Evolutionary conservation across 2,888 invertebrate species (phyloP), one percentile per base, ranked within the genome.

Genomic region (Megalurothrips usitatus): DNA sequence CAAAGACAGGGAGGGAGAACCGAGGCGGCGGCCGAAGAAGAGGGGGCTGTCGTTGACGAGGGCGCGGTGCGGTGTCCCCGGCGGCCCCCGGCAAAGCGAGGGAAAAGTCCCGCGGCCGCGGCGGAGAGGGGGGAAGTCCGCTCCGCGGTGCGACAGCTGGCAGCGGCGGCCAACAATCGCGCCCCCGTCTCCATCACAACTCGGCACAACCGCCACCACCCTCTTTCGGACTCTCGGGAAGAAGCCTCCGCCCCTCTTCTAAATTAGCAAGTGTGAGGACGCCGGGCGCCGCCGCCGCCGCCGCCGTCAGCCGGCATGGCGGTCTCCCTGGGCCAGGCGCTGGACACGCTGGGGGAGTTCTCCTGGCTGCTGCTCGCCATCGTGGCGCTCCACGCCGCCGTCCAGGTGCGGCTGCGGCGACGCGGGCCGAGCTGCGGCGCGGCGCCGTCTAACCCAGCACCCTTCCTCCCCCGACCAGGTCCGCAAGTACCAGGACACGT

Each of bases 401-500:
- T 75, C 11, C 68, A 75, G 68, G 68, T 68, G 11, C 9, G 23
- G 26, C n/a, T 68, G 9, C 52, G 52, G 34, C 34, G 14, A 52
- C 1, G 17, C 1, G 17, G 52, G 17, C 1, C 12, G 1, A 52
- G 8, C 14, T 52, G 1, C 52, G 17, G 12, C 52, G 52, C 8
- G 17, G 14, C 3, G 52, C 1, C 52, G 4, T 58, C 17, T 11
- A 58, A 17, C 58, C 17, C 2, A 58, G 14, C 14, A n/a, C 34
- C 34, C 58, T 11, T 17, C 2, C 58, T 6, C 19, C 58, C 52
- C 58, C 58, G 58, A 17, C 58, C 68, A 75, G 68, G 68, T 75
- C 11, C 68, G 68, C 68, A 75, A 26, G 68, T 75, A 75, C 68
- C 68, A 75, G 68, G 68, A 75, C 68, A 75, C 68, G 68, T 75